A percentile compares a stretch with the other conserved stretches of the same genome.
Evolutionary conservation across 2,113 vertebrate species (phyloP).

Genomic region (Turdus rufiventris): DNA sequence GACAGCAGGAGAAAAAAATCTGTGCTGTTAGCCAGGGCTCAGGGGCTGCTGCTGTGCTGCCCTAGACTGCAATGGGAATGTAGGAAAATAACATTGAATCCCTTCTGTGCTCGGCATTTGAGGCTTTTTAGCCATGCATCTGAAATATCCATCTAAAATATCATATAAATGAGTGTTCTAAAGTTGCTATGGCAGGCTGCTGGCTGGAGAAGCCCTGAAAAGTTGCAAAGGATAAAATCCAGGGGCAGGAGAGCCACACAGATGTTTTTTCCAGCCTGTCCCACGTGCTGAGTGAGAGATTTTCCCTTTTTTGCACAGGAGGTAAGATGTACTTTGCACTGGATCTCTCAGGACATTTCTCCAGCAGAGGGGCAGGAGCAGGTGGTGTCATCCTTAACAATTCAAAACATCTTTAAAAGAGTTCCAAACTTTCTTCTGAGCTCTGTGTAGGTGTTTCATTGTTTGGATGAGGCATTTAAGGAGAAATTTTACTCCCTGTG

Average conservation of each 20-base stretch:
- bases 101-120: not conserved
- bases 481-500: not conserved
- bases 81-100: fast-evolving
- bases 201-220: not conserved
- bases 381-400: not conserved
- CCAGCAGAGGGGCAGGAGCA: not conserved
- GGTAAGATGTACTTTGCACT: fast-evolving
- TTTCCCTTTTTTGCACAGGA: not conserved
- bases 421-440: not conserved
- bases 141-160: fast-evolving
- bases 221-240: not conserved
- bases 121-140: not conserved
- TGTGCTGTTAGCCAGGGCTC: not conserved
- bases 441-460: not conserved
- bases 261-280: not conserved
- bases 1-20: not conserved
- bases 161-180: fast-evolving
- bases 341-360: not conserved
- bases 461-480: not conserved
- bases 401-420: not conserved
- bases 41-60: not conserved
- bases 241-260: not conserved
- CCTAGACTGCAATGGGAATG: not conserved
- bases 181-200: not conserved
- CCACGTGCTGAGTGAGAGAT: not conserved